Conservation (phyloP, 2,797 vertebrate genomes). For the Chloroceryle inda region DNA sequence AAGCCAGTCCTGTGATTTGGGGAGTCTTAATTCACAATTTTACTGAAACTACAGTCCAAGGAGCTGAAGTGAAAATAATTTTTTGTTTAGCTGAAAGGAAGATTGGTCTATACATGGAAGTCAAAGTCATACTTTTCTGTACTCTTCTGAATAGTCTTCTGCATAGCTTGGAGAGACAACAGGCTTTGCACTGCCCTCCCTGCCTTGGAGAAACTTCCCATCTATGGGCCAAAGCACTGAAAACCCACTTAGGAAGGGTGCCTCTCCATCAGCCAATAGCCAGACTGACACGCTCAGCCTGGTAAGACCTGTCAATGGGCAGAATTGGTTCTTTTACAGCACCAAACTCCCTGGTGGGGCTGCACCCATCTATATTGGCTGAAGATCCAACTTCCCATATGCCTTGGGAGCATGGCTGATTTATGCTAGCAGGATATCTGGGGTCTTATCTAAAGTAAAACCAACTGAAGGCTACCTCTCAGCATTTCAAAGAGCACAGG, state of each 20-base stretch:
- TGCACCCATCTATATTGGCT: not conserved
- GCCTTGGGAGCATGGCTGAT: not conserved
- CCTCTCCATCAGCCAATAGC: not conserved
- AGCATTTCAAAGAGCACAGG: not conserved
- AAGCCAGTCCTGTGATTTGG: not conserved
- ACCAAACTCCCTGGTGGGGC: rapidly evolving
- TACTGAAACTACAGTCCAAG: not conserved
- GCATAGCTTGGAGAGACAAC: not conserved
- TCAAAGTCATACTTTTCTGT: not conserved
- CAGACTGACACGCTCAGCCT: rapidly evolving
- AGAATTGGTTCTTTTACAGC: not conserved
- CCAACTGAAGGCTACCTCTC: not conserved
- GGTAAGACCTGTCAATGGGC: not conserved
- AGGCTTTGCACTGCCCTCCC: not conserved
- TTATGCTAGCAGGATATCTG: not conserved
- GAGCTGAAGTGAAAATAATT: not conserved
- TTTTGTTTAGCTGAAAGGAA: not conserved
- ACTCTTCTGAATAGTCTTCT: not conserved
- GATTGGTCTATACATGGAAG: not conserved
- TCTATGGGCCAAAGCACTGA: not conserved
- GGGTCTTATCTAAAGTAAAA: not conserved
- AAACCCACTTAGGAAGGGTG: not conserved
- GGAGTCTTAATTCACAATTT: not conserved
- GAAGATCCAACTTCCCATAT: not conserved
- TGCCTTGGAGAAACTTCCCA: not conserved